phyloP scores from a whole-genome alignment of 2,888 invertebrate genomes.

The Zootermopsis nevadensis region DNA sequence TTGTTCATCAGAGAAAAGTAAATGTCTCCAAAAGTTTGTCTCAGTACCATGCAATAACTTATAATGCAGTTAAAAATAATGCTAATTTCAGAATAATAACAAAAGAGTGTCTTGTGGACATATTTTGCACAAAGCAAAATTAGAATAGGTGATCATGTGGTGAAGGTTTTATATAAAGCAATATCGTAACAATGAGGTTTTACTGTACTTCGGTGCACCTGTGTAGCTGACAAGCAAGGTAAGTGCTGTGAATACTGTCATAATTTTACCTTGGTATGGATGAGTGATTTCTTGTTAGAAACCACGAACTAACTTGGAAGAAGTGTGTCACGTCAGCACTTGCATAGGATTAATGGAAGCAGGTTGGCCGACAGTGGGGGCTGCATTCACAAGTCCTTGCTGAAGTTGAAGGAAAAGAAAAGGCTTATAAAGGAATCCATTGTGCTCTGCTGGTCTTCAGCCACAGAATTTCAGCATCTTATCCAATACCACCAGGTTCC shows the following conservation, averaged over 20 bases:
- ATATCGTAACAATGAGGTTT: conserved; percentile 21
- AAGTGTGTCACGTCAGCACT: background rate
- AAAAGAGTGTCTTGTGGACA: background rate
- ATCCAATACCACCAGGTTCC: too few relatives aligned
- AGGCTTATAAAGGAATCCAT: too few relatives aligned
- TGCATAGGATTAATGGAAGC: too few relatives aligned
- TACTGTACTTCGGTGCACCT: conserved; percentile 21
- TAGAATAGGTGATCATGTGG: background rate
- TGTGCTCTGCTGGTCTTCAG: too few relatives aligned
- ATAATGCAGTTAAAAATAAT: background rate
- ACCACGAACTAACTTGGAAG: background rate
- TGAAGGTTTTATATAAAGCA: conserved; percentile 11
- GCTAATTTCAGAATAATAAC: background rate
- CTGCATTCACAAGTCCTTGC: too few relatives aligned
- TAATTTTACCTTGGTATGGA: background rate
- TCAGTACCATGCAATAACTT: background rate
- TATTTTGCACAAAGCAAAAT: background rate
- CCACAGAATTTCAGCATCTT: too few relatives aligned
- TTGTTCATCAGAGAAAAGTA: background rate
- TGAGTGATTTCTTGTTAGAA: background rate
- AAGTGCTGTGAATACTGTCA: background rate
- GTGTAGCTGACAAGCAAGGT: background rate
- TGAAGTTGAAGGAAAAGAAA: too few relatives aligned
- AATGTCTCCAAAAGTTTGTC: background rate
- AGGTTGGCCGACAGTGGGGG: too few relatives aligned